phyloP scores from a whole-genome alignment of 2,888 invertebrate genomes.

The Chalcis sispes region DNA sequence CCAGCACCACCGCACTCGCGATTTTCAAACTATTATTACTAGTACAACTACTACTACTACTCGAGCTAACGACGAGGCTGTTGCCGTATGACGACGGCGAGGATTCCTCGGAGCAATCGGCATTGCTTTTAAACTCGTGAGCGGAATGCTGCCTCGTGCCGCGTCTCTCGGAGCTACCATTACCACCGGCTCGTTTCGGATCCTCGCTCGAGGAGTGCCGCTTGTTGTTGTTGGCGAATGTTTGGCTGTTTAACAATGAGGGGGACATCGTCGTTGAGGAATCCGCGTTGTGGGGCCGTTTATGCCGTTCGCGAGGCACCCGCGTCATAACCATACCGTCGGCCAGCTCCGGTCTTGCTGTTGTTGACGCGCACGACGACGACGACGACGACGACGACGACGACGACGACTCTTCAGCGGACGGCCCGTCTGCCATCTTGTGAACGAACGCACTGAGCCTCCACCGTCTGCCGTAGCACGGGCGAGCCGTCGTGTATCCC shows the following conservation, averaged over 20 bases:
- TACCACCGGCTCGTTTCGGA: constrained; percentile 13
- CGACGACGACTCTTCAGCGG: constrained; percentile 80
- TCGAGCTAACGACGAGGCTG: constrained; percentile 36
- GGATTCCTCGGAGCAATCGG: constrained; percentile 27
- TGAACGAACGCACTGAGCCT: constrained; percentile 77
- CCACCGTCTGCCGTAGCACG: not conserved
- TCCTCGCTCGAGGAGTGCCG: constrained; percentile 40
- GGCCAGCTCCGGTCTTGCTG: constrained; percentile 57
- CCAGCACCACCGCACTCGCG: constrained; percentile 55
- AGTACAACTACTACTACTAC: constrained; percentile 23
- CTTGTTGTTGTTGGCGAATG: constrained; percentile 65
- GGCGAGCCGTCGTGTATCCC: constrained; percentile 12
- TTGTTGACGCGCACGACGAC: constrained; percentile 72
- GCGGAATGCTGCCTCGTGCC: constrained; percentile 56
- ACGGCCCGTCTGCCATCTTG: constrained; percentile 91
- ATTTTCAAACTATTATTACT: constrained; percentile 41
- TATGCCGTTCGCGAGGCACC: constrained; percentile 66
- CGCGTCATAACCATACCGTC: constrained; percentile 8
- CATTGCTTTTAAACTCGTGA: constrained; percentile 13
- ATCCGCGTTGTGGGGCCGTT: constrained; percentile 59
- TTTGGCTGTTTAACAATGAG: constrained; percentile 77
- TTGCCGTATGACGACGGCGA: constrained; percentile 17
- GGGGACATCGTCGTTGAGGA: constrained; percentile 73
- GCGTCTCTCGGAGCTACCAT: constrained; percentile 50
- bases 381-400: constrained; percentile 73